Evolutionary conservation across 2,888 invertebrate genomes (phyloP).

Genomic region (Acanthosepion lycidas): DNA sequence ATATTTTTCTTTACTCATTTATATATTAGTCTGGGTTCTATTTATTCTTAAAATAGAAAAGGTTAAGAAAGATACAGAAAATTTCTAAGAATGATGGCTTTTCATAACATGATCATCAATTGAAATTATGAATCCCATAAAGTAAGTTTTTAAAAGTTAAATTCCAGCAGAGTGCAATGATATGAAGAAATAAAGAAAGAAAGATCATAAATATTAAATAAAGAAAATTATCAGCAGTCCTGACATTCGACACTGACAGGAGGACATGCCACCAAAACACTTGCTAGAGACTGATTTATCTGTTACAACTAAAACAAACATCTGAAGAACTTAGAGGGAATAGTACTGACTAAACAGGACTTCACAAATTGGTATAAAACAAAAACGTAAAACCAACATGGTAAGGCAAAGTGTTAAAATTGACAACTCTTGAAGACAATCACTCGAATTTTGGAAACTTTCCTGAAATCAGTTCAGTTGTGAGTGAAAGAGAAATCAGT

Average conservation of each 20-base stretch:
- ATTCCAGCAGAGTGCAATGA: neutral
- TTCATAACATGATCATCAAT: too few relatives aligned
- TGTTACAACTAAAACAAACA: too few relatives aligned
- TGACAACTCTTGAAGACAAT: neutral
- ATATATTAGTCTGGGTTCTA: too few relatives aligned
- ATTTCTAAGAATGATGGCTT: too few relatives aligned
- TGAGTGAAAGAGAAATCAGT: neutral
- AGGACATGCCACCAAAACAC: neutral
- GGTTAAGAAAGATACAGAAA: too few relatives aligned
- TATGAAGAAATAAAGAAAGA: neutral
- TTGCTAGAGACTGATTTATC: too few relatives aligned
- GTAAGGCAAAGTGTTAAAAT: neutral
- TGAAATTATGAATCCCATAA: neutral
- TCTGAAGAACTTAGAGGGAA: neutral
- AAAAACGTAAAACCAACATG: neutral
- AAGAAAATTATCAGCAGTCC: too few relatives aligned
- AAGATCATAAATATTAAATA: neutral
- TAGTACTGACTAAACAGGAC: neutral
- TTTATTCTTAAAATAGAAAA: too few relatives aligned
- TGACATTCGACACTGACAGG: too few relatives aligned
- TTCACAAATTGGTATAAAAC: neutral
- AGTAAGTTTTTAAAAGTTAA: neutral
- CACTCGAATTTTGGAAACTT: neutral
- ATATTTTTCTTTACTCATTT: too few relatives aligned
- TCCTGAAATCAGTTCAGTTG: neutral